Percentiles rank a stretch among this genome's conserved stretches.
Evolutionary conservation across 2,797 vertebrate genomes (phyloP).

Genomic region (Anguilla marmorata): DNA sequence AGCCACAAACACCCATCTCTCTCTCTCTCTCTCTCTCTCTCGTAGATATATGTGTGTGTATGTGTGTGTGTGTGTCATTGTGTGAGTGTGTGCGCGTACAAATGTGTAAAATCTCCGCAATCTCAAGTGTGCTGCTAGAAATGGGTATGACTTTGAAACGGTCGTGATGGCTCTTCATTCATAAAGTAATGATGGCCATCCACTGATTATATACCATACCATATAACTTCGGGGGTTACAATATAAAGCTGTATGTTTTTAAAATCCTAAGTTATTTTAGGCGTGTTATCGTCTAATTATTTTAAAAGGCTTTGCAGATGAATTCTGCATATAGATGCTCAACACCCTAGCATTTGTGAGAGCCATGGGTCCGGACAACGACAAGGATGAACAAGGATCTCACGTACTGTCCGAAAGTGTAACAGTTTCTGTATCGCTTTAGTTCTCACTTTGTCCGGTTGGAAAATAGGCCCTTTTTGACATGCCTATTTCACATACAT

Average conservation of each 20-base stretch:
- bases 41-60: neutral
- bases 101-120: neutral
- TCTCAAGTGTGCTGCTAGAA: neutral
- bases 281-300: neutral
- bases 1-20: neutral
- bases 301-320: neutral
- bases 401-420: neutral
- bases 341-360: neutral
- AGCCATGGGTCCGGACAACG: neutral
- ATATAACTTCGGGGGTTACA: neutral
- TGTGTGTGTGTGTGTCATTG: neutral
- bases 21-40: slow-evolving; percentile 28
- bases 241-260: neutral
- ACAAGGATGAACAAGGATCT: neutral
- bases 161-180: neutral
- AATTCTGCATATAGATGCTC: neutral
- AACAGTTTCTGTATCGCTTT: neutral
- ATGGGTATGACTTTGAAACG: slow-evolving; percentile 1
- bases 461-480: neutral
- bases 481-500: too few species aligned
- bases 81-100: neutral
- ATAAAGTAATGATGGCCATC: neutral
- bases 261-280: neutral
- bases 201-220: neutral
- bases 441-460: neutral